Evolutionary conservation across 2,113 vertebrate genomes (phyloP), one percentile per base, ranked within the genome.

Genomic region (Psettodes erumei): DNA sequence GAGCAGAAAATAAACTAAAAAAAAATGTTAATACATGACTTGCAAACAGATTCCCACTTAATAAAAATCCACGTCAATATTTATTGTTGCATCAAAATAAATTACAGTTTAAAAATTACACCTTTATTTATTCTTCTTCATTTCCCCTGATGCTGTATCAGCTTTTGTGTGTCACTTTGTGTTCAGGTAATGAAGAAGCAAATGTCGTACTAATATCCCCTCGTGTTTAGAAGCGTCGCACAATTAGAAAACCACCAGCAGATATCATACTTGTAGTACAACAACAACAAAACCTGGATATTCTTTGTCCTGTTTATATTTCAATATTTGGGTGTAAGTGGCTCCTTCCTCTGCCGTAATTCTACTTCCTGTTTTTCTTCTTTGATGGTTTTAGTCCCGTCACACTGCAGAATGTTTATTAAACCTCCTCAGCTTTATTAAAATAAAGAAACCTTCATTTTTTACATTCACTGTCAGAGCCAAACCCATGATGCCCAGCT

Each of bases 401-500:
- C 40, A 12, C 16, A 42, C 13, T 42, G 13, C 8, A 8, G 38
- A 12, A 42, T 42, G 10, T 42, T 42, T 42, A 3, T 42, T 42
- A 13, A 12, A 12, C 12, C 38, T 42, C 6, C 38, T 12, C 38
- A n/a, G n/a, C n/a, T n/a, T n/a, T n/a, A n/a, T 43, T 60, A 21
- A 40, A 38, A 61, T 7, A 21, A 48, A 62, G 12, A 73, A 28
- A 64, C 11, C 15, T 16, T 32, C 27, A 16, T 12, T 40, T 28
- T 4, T 30, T n/a, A n/a, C 68, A 56, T 16, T 43, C 27, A 48
- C 7, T 58, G 25, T 23, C 73, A 54, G 54, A 61, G 37, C 60
- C 45, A 16, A 77, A 71, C 64, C 50, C 32, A 48, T 2, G 48
- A 71, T 83, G 76, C 76, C 76, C 83, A 38, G 38, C 76, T 64